Evolutionary conservation across 2,888 invertebrate species (phyloP), one percentile per base, ranked within the genome.

Genomic region (Polyploca ridens): DNA sequence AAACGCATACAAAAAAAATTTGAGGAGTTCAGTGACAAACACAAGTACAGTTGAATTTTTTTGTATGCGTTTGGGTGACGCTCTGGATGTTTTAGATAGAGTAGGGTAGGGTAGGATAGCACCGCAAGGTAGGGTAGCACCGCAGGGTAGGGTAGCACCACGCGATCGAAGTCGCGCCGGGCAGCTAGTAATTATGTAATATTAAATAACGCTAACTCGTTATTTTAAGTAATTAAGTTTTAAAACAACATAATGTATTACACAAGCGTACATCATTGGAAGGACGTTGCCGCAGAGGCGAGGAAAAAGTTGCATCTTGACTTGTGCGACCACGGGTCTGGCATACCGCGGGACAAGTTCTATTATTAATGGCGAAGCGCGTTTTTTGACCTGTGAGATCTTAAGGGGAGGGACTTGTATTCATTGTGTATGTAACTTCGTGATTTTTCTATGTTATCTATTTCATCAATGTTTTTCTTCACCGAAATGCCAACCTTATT

Each of bases 261-360:
- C 10, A 54, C 19, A 54, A 54, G 54, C 16, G 54, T 41, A 19
- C 61, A 61, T 61, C 61, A 61, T 61, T 35, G 61, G 61, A 44
- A 41, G 41, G 61, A 54, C 16, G 54, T 19, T 54, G 54, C 19
- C 54, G 54, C 19, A 10, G 54, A 19, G 19, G 64, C 66, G 64
- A 71, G 83, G 77, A 86, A 89, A 88, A 85, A 87, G 82, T 86
- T 80, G 86, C 84, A 81, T 79, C 78, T 77, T 70, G 59, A 66
- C 70, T 81, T 66, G 63, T 46, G 74, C 72, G 66, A 63, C 87
- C 79, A 84, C 66, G 44, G 57, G 7, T 69, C 67, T 19, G 13
- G 33, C n/a, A 35, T 58, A n/a, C 33, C n/a, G 6, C 35, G 14
- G 35, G 58, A 58, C 58, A 19, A 54, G 54, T 54, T 19, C 54